A percentile compares a stretch with the other conserved stretches of the same genome.
phyloP scores from a whole-genome alignment of 2,888 invertebrate species.

The Caenorhabditis macrosperma region DNA sequence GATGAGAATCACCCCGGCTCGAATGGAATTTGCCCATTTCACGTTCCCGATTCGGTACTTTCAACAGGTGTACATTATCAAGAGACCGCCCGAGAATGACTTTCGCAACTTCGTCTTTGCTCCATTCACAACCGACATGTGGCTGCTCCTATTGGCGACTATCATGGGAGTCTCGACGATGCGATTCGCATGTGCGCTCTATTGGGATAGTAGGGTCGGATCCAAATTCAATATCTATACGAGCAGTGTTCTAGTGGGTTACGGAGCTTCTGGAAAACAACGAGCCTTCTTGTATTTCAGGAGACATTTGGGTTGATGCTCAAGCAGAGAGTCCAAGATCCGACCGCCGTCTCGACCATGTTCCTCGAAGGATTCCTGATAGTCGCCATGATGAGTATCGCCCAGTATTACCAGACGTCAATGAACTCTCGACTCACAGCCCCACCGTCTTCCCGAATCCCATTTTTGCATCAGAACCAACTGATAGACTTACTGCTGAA shows the following conservation, averaged over 20 bases:
- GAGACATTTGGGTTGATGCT: constrained; percentile 67
- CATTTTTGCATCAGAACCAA: constrained; percentile 66
- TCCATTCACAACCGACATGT: constrained; percentile 62
- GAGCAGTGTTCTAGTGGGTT: constrained; percentile 59
- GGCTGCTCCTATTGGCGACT: constrained; percentile 61
- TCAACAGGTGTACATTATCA: constrained; percentile 69
- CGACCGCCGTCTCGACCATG: constrained; percentile 59
- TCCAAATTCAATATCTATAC: constrained; percentile 60
- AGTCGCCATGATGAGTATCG: constrained; percentile 61
- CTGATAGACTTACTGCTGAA: constrained; percentile 61
- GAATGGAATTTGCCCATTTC: constrained; percentile 69
- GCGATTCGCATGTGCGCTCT: constrained; percentile 60
- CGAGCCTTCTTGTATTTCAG: constrained; percentile 32
- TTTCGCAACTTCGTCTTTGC: constrained; percentile 69
- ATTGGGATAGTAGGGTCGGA: constrained; percentile 58
- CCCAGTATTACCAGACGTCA: constrained; percentile 66
- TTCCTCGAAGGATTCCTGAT: constrained; percentile 63
- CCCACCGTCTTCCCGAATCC: constrained; percentile 62
- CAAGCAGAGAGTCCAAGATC: constrained; percentile 65
- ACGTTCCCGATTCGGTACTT: constrained; percentile 70
- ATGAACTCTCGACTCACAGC: constrained; percentile 72
- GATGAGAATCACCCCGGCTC: constrained; percentile 66
- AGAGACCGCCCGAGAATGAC: constrained; percentile 63
- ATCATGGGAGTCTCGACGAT: constrained; percentile 61
- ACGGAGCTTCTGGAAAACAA: not conserved